Evolutionary conservation across 2,888 invertebrate genomes (phyloP).

Genomic region (Lydus trimaculatus): DNA sequence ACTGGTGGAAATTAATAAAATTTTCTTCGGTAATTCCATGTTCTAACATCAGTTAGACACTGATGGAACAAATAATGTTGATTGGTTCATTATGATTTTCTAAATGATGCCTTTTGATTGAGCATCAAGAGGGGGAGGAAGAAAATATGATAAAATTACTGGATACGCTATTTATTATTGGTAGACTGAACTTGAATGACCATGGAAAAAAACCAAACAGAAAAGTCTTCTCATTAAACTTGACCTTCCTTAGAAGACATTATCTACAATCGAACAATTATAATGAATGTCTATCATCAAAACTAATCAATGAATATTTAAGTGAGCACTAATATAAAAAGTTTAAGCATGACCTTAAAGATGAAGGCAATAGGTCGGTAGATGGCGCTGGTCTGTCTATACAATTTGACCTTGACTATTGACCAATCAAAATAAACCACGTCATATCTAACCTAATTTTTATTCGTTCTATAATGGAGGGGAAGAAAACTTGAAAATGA

Average conservation of each 20-base stretch:
- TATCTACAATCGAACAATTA: background rate
- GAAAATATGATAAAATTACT: background rate
- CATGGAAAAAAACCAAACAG: background rate
- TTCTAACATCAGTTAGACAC: background rate
- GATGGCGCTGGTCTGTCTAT: too few species aligned
- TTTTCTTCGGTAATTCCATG: constrained; percentile 17
- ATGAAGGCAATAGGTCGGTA: background rate
- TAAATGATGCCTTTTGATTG: background rate
- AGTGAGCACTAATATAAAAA: background rate
- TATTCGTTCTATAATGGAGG: background rate
- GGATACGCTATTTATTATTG: background rate
- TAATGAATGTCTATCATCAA: background rate
- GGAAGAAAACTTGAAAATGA: background rate
- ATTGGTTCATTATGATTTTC: background rate
- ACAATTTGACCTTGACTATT: too few species aligned
- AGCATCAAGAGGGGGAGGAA: background rate
- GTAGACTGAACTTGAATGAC: background rate
- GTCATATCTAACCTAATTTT: background rate
- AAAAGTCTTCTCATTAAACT: background rate
- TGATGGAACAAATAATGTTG: background rate
- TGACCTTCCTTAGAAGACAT: background rate
- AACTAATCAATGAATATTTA: constrained; percentile 1
- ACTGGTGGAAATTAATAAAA: constrained; percentile 11
- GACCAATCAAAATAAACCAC: too few species aligned
- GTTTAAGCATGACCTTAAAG: background rate